phyloP scores from a whole-genome alignment of 2,797 vertebrate species.

The Australoheros facetus region DNA sequence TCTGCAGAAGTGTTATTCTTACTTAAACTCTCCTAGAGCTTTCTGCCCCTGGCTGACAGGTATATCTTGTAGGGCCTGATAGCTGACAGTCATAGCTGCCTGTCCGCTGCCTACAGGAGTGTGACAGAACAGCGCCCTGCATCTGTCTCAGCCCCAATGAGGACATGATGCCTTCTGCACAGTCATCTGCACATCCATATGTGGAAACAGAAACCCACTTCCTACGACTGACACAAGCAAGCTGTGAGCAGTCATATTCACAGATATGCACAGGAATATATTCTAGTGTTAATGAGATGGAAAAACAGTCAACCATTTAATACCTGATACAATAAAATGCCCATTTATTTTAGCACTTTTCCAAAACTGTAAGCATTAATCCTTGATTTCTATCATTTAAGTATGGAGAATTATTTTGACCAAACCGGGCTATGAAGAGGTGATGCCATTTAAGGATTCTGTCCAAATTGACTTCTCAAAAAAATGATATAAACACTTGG shows the following conservation, averaged over 20 bases:
- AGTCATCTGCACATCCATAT: slow-evolving; percentile 12
- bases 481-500: too few relatives aligned
- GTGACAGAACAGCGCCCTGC: slow-evolving; percentile 42
- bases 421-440: slow-evolving; percentile 24
- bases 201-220: not conserved
- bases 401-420: slow-evolving; percentile 36
- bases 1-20: slow-evolving; percentile 41
- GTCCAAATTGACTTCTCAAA: slow-evolving; percentile 42
- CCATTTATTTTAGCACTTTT: slow-evolving; percentile 28
- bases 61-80: slow-evolving; percentile 55
- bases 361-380: slow-evolving; percentile 34
- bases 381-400: slow-evolving; percentile 2
- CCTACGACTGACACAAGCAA: not conserved
- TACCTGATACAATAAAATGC: slow-evolving; percentile 26
- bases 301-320: slow-evolving; percentile 1
- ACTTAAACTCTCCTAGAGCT: slow-evolving; percentile 49
- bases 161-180: slow-evolving; percentile 20
- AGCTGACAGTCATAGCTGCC: slow-evolving; percentile 58
- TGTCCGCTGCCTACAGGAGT: slow-evolving; percentile 33
- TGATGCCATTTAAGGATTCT: slow-evolving; percentile 45
- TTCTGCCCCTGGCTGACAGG: slow-evolving; percentile 37
- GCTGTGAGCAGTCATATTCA: not conserved
- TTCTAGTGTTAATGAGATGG: slow-evolving; percentile 3
- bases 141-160: slow-evolving; percentile 46
- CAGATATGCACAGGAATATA: not conserved